Percentiles rank a stretch among this genome's conserved stretches.
phyloP scores from a whole-genome alignment of 2,113 vertebrate genomes.

The Amblyopsis rosae region DNA sequence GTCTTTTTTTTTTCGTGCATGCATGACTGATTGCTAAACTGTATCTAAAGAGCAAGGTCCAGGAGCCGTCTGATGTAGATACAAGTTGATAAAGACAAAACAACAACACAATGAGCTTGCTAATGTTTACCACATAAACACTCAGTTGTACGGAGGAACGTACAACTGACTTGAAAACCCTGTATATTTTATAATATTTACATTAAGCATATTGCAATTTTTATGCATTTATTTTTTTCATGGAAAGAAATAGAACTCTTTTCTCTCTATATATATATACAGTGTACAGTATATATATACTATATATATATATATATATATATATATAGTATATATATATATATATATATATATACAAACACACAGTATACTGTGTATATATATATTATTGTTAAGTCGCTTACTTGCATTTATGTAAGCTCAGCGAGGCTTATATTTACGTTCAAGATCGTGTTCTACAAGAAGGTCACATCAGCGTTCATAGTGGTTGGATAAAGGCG shows the following conservation, averaged over 20 bases:
- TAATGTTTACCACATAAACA: conserved; percentile 43
- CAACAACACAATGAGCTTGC: conserved; percentile 26
- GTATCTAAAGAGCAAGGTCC: conserved; percentile 40
- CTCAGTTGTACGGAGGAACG: conserved; percentile 1
- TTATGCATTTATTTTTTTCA: background rate
- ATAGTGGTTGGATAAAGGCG: too few relatives aligned
- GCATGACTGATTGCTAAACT: conserved; percentile 37
- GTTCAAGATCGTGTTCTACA: too few relatives aligned
- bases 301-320: too few relatives aligned
- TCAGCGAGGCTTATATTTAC: too few relatives aligned
- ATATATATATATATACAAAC: too few relatives aligned
- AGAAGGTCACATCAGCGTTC: too few relatives aligned
- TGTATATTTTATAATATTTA: background rate
- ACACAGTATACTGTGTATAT: too few relatives aligned
- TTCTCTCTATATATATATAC: background rate
- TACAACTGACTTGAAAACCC: too few relatives aligned
- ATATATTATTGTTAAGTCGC: too few relatives aligned
- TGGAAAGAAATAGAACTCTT: background rate
- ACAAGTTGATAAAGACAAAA: conserved; percentile 27
- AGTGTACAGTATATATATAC: too few relatives aligned
- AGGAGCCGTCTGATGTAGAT: conserved; percentile 24
- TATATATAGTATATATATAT: too few relatives aligned
- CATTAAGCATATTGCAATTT: background rate
- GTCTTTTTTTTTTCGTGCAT: conserved; percentile 51
- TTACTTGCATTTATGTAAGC: too few relatives aligned